A percentile compares a stretch with the other conserved stretches of the same genome.
Evolutionary conservation across 2,113 vertebrate genomes (phyloP).

Genomic region (Typhlomys cinereus): DNA sequence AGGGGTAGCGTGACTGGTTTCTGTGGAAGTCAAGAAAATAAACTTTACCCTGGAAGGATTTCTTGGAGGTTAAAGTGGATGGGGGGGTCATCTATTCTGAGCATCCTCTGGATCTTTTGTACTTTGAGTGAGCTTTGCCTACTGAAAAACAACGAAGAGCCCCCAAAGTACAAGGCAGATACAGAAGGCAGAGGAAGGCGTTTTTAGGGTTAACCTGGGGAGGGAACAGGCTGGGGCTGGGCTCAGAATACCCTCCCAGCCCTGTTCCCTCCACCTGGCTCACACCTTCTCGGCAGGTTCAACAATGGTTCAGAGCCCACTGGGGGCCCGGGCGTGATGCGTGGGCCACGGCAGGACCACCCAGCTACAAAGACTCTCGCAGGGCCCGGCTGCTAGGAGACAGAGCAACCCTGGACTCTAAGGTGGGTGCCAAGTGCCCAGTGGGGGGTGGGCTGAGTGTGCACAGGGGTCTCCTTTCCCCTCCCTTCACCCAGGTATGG

Average conservation of each 20-base stretch:
- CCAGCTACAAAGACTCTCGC: background rate
- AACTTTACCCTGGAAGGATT: fast-evolving
- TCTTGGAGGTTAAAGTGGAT: background rate
- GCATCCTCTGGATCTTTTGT: background rate
- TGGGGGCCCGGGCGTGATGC: fast-evolving
- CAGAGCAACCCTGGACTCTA: too few species aligned
- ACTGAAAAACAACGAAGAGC: background rate
- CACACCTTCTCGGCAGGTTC: conserved; percentile 10
- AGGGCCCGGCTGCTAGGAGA: background rate
- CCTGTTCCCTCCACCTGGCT: background rate
- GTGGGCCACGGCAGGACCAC: background rate
- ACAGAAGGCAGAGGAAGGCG: background rate
- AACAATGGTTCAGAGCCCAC: background rate
- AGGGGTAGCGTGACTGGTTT: too few species aligned
- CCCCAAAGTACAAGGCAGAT: background rate
- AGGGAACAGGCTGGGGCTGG: background rate
- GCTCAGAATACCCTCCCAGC: too few species aligned
- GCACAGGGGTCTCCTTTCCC: too few species aligned
- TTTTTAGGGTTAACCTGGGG: too few species aligned
- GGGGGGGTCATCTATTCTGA: background rate
- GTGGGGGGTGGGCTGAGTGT: too few species aligned
- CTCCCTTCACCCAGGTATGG: too few species aligned
- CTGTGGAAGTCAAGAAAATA: background rate
- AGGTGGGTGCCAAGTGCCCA: too few species aligned
- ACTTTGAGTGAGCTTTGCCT: conserved; percentile 11